These are phyloP conservation scores for Macrophya annulata DNA, from an alignment of 2,888 invertebrate species.

Conservation along the genomic window DNA sequence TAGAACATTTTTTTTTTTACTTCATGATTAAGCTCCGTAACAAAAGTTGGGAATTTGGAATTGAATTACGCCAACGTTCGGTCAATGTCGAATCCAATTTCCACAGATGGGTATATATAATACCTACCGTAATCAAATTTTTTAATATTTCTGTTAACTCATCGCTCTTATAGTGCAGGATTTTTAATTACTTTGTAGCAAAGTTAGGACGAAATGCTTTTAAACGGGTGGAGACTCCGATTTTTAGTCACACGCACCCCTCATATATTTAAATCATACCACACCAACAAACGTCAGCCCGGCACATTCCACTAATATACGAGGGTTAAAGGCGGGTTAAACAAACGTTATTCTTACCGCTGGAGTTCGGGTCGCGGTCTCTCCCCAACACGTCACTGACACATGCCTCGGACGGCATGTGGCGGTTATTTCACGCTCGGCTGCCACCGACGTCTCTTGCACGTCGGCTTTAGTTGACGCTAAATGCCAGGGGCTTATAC, in stretches of 20 bases:
- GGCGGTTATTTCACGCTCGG: slow-evolving; percentile 51
- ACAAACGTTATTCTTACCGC: slow-evolving; percentile 53
- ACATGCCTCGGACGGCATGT: slow-evolving; percentile 50
- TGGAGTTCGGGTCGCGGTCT: slow-evolving; percentile 48
- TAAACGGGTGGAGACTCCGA: not conserved
- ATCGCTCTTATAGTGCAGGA: slow-evolving; percentile 19
- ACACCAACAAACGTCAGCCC: slow-evolving; percentile 43
- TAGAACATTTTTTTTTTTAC: not conserved
- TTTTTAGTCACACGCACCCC: not conserved
- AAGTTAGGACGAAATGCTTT: slow-evolving; percentile 5
- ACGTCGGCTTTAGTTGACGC: slow-evolving; percentile 46
- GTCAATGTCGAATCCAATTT: slow-evolving; percentile 14
- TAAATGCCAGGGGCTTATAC: slow-evolving; percentile 37
- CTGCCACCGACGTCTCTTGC: slow-evolving; percentile 34
- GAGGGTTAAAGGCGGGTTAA: slow-evolving; percentile 53
- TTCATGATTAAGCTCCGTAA: slow-evolving; percentile 15
- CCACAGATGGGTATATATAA: not conserved
- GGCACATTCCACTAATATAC: slow-evolving; percentile 51
- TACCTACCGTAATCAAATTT: not conserved
- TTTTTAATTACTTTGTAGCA: not conserved
- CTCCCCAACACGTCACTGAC: slow-evolving; percentile 52
- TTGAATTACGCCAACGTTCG: not conserved
- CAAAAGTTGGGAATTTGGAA: slow-evolving; percentile 1
- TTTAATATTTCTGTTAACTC: not conserved
- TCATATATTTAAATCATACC: slow-evolving; percentile 49